phyloP scores from a whole-genome alignment of 2,797 vertebrate species.

The Neosilurus mollespiculum region DNA sequence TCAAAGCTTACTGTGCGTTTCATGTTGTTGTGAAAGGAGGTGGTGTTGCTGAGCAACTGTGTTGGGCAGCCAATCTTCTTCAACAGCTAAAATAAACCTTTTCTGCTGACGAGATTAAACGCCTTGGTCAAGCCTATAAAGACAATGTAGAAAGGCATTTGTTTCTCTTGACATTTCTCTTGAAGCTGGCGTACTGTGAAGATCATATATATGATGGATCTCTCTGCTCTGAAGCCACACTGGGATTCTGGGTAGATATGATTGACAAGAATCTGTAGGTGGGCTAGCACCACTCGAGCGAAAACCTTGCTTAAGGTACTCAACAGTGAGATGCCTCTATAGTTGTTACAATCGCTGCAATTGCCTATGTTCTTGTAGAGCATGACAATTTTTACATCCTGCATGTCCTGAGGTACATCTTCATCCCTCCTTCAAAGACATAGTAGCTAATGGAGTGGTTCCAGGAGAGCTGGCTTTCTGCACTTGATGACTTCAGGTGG shows the following conservation, averaged over 20 bases:
- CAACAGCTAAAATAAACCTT: background rate
- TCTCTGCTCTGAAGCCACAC: background rate
- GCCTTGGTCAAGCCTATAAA: slow-evolving; percentile 1
- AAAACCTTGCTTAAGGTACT: background rate
- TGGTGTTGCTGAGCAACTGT: background rate
- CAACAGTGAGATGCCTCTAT: background rate
- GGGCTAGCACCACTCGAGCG: background rate
- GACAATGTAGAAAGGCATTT: background rate
- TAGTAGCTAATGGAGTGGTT: slow-evolving; percentile 10
- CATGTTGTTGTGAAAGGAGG: background rate
- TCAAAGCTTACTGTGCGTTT: background rate
- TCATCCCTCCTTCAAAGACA: slow-evolving; percentile 27
- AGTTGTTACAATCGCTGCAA: background rate
- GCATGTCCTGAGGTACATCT: slow-evolving; percentile 23
- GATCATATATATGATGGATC: background rate
- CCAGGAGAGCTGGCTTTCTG: background rate
- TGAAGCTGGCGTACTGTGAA: background rate
- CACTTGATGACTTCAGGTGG: slow-evolving; percentile 14
- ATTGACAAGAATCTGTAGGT: background rate
- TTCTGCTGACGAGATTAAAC: background rate
- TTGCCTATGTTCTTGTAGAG: background rate
- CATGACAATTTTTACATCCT: background rate
- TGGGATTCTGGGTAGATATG: background rate
- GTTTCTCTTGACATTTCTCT: slow-evolving; percentile 2
- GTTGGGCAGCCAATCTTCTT: background rate